Conservation (phyloP, 2,888 invertebrate species). For the Periphyllus acericola region DNA sequence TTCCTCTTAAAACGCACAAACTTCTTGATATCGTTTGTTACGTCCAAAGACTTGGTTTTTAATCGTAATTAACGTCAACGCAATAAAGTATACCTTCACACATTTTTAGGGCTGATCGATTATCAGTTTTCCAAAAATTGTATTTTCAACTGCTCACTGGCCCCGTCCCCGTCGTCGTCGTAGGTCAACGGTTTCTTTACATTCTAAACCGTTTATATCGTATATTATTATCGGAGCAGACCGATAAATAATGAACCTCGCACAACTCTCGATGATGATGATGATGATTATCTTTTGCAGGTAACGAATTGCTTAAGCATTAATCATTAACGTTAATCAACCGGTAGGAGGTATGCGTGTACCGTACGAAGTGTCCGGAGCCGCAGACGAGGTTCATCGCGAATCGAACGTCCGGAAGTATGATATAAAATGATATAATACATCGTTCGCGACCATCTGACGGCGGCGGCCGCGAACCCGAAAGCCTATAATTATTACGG, state of each 20-base stretch:
- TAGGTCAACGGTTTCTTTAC: not conserved
- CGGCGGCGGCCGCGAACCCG: not conserved
- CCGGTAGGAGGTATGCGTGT: not conserved
- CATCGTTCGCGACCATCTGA: constrained; percentile 46
- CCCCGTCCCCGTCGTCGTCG: not conserved
- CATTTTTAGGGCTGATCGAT: not conserved
- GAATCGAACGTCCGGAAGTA: constrained; percentile 56
- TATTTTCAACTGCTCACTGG: not conserved
- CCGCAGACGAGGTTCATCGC: constrained; percentile 6
- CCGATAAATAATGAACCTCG: constrained; percentile 12
- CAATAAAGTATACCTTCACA: no score
- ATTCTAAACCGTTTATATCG: not conserved
- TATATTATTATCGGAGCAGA: not conserved
- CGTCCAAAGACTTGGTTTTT: not conserved
- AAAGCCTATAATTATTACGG: constrained; percentile 49
- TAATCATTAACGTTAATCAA: constrained; percentile 1
- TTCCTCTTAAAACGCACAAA: not conserved
- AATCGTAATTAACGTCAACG: no score
- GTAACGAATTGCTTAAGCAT: constrained; percentile 12
- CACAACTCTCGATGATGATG: constrained; percentile 31
- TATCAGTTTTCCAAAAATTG: not conserved
- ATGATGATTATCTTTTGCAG: constrained; percentile 38
- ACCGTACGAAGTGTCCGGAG: not conserved
- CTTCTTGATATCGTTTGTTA: not conserved
- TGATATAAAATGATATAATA: no score